Evolutionary conservation across 1,140 invertebrate genomes (phyloP).

Genomic region (Helicoverpa armigera): DNA sequence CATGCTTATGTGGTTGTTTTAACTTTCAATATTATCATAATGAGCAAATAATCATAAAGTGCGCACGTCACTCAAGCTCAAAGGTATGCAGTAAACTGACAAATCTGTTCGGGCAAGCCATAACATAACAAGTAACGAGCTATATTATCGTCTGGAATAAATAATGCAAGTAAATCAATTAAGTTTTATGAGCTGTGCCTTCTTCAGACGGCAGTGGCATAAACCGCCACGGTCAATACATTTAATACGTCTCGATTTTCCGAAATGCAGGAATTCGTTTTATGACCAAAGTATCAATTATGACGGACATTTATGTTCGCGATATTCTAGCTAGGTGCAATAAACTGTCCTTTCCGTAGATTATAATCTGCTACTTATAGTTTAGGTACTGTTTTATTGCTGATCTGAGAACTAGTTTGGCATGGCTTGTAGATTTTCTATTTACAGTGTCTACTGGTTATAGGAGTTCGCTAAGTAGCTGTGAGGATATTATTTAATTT

Average conservation of each 20-base stretch:
- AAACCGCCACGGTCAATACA: constrained; percentile 39
- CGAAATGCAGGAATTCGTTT: constrained; percentile 34
- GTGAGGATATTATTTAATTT: no score
- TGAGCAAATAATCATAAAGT: constrained; percentile 33
- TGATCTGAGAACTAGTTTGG: constrained; percentile 16
- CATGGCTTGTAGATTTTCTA: constrained; percentile 12
- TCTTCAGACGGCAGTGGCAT: constrained; percentile 36
- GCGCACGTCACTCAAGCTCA: constrained; percentile 22
- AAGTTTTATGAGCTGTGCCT: constrained; percentile 58
- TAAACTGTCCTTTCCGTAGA: constrained; percentile 37
- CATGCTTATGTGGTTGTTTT: no score
- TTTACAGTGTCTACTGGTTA: background rate
- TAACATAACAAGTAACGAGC: constrained; percentile 55
- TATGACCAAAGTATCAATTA: constrained; percentile 37
- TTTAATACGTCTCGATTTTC: constrained; percentile 26
- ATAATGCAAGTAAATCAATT: constrained; percentile 68
- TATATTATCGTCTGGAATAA: constrained; percentile 60
- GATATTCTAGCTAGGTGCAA: constrained; percentile 30
- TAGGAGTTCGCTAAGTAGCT: background rate
- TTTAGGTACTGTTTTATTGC: constrained; percentile 25
- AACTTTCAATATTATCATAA: background rate
- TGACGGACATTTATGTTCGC: constrained; percentile 16
- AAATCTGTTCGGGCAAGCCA: constrained; percentile 35
- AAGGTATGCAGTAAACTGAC: constrained; percentile 50
- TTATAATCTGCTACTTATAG: constrained; percentile 30